These are phyloP conservation scores for Panonychus citri DNA, from an alignment of 1,140 invertebrate species.

Conservation along the genomic window DNA sequence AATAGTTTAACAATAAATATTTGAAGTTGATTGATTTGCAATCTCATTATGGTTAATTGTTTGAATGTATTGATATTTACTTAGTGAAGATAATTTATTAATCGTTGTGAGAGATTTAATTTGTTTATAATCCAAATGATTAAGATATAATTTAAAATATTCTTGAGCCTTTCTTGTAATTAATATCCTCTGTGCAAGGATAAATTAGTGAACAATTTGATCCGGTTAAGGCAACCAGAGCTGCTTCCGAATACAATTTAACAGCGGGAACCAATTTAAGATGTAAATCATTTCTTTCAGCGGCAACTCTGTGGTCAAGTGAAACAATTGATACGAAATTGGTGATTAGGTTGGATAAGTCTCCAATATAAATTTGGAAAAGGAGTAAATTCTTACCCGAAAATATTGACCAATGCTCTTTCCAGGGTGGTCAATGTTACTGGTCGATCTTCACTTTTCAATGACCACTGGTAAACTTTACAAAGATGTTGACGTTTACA, in stretches of 20 bases:
- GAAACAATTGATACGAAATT: neutral
- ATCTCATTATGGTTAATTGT: too few relatives aligned
- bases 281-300: conserved; percentile 6
- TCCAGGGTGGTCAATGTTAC: conserved; percentile 3
- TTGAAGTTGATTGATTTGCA: too few relatives aligned
- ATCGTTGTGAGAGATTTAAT: too few relatives aligned
- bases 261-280: conserved; percentile 6
- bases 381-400: conserved; percentile 2
- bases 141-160: too few relatives aligned
- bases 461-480: conserved; percentile 6
- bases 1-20: too few relatives aligned
- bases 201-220: conserved; percentile 1
- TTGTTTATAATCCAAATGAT: too few relatives aligned
- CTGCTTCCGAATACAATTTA: conserved; percentile 8
- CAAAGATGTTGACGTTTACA: conserved; percentile 7
- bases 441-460: neutral
- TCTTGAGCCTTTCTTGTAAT: neutral
- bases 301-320: conserved; percentile 2
- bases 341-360: neutral
- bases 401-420: conserved; percentile 6
- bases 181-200: conserved; percentile 1
- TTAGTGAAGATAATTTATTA: too few relatives aligned
- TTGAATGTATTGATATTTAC: too few relatives aligned
- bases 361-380: too few relatives aligned
- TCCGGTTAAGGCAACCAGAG: conserved; percentile 6